A percentile compares a stretch with the other conserved stretches of the same genome.
Conservation (phyloP, 2,888 invertebrate species). For the Heteromyza rotundicornis region DNA sequence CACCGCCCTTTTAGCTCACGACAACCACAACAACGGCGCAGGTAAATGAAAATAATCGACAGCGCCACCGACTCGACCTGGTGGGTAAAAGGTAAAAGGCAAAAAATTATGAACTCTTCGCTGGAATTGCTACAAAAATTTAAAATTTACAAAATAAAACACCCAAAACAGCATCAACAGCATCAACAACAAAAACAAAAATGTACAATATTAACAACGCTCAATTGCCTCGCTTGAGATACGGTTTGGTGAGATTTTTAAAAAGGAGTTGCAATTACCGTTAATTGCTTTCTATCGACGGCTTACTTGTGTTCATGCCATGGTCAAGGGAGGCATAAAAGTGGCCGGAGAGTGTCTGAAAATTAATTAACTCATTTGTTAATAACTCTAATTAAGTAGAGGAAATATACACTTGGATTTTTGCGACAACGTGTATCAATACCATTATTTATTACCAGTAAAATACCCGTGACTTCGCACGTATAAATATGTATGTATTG, state of each 20-base stretch:
- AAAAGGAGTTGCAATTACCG: not conserved
- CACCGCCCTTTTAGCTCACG: not conserved
- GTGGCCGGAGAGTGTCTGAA: too few species aligned
- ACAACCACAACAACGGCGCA: conserved; percentile 2
- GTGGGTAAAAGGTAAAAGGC: not conserved
- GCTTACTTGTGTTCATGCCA: too few species aligned
- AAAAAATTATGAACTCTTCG: not conserved
- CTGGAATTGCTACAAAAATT: conserved; percentile 6
- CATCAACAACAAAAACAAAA: not conserved
- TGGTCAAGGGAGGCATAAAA: not conserved
- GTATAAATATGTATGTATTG: too few species aligned
- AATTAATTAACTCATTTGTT: too few species aligned
- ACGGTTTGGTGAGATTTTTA: too few species aligned
- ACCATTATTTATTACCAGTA: too few species aligned
- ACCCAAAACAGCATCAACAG: not conserved
- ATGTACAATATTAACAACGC: not conserved
- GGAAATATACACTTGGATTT: too few species aligned
- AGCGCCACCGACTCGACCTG: not conserved
- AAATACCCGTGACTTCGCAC: too few species aligned
- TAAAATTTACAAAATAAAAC: conserved; percentile 7
- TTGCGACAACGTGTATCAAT: too few species aligned
- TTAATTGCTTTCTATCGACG: not conserved
- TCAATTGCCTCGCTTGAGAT: not conserved
- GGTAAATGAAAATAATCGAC: conserved; percentile 8
- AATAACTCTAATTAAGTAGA: too few species aligned